Evolutionary conservation across 2,113 vertebrate genomes (phyloP).

Genomic region (Cavia porcellus): DNA sequence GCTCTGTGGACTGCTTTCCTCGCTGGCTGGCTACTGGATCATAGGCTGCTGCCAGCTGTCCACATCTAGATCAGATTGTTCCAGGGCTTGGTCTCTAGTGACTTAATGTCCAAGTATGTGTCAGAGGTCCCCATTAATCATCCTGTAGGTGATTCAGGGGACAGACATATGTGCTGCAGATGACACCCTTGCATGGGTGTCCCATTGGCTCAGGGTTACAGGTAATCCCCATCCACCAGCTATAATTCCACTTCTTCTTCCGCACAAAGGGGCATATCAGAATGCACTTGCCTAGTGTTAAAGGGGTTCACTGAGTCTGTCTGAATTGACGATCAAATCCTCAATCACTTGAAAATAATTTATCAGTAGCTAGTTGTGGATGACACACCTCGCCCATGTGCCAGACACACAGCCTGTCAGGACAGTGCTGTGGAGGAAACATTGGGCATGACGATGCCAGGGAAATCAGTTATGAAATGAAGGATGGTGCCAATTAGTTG

Average conservation of each 20-base stretch:
- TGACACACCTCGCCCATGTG: slow-evolving; percentile 60
- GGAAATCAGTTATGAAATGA: slow-evolving; percentile 66
- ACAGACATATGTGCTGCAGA: not conserved
- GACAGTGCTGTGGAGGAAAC: not conserved
- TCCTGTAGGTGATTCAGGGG: not conserved
- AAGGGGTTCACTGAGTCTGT: not conserved
- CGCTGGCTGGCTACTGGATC: not conserved
- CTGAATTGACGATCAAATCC: not conserved
- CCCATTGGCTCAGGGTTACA: not conserved
- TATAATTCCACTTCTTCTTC: not conserved
- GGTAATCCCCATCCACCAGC: not conserved
- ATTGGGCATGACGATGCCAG: not conserved
- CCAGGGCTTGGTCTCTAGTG: not conserved
- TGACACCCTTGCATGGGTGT: not conserved
- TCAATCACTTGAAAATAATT: not conserved
- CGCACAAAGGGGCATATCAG: not conserved
- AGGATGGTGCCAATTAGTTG: slow-evolving; percentile 48
- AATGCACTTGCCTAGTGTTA: not conserved
- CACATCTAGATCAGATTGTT: not conserved
- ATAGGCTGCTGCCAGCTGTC: not conserved
- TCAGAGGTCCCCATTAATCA: not conserved
- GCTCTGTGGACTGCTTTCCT: not conserved
- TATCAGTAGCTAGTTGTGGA: slow-evolving; percentile 14
- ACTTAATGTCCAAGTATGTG: not conserved
- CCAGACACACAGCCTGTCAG: not conserved